phyloP scores from a whole-genome alignment of 2,113 vertebrate genomes.

The Sebastes schlegelii region DNA sequence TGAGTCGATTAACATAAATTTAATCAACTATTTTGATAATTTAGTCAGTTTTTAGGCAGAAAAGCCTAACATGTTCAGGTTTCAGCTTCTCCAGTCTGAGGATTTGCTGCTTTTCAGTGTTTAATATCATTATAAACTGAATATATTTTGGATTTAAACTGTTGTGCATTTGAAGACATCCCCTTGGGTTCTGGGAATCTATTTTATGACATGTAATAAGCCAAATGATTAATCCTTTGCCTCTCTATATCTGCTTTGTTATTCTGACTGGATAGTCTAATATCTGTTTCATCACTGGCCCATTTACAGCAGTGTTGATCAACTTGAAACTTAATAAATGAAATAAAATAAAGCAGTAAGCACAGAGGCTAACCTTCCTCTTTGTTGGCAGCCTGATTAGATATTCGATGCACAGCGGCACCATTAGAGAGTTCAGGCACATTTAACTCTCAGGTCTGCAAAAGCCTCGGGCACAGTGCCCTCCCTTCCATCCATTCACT shows the following conservation, averaged over 20 bases:
- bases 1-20: neutral
- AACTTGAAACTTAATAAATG: neutral
- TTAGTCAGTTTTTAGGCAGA: neutral
- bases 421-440: slow-evolving; percentile 57
- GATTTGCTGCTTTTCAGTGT: neutral
- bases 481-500: neutral
- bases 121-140: neutral
- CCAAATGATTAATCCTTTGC: neutral
- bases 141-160: neutral
- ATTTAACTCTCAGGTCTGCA: slow-evolving; percentile 50
- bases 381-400: slow-evolving; percentile 39
- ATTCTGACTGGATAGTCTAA: neutral
- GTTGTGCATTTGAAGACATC: neutral
- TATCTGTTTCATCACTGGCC: neutral
- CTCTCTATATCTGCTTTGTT: neutral
- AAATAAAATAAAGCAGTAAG: neutral
- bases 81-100: neutral
- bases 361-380: slow-evolving; percentile 23
- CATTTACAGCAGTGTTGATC: neutral
- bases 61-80: neutral
- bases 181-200: neutral
- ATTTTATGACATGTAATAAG: neutral
- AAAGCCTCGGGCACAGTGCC: slow-evolving; percentile 26
- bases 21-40: neutral
- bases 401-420: slow-evolving; percentile 34